Conservation (phyloP, 2,797 vertebrate species). For the Strix occidentalis region DNA sequence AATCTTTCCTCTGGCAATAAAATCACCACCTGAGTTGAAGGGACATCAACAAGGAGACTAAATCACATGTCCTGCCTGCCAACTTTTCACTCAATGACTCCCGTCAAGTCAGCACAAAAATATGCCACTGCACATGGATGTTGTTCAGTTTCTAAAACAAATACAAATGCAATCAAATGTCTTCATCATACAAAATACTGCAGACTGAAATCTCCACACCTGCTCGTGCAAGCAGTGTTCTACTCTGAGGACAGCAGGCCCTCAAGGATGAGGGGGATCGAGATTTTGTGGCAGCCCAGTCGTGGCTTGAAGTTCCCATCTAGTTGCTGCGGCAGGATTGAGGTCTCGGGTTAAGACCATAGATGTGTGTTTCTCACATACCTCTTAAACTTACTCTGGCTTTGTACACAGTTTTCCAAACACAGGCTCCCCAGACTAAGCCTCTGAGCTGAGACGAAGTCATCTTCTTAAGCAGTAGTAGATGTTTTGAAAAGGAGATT, state of each 20-base stretch:
- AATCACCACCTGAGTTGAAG: neutral
- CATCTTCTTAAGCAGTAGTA: neutral
- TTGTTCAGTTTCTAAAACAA: constrained; percentile 22
- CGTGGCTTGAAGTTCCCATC: neutral
- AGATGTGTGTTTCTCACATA: neutral
- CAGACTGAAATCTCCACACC: neutral
- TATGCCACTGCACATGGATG: neutral
- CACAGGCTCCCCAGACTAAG: neutral
- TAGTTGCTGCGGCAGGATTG: neutral
- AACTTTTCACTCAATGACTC: neutral
- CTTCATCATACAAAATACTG: neutral
- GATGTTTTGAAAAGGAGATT: neutral
- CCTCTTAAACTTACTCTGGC: neutral
- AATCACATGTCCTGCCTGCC: neutral
- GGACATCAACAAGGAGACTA: neutral
- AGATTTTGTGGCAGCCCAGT: neutral
- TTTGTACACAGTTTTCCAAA: neutral
- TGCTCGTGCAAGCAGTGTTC: neutral
- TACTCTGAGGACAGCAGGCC: neutral
- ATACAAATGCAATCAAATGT: neutral
- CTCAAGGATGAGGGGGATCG: neutral
- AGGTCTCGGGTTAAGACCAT: neutral
- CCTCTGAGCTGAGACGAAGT: neutral
- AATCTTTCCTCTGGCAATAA: constrained; percentile 8
- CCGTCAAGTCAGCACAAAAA: neutral